phyloP scores from a whole-genome alignment of 2,113 vertebrate genomes.

The Chlorodrepanis virens region DNA sequence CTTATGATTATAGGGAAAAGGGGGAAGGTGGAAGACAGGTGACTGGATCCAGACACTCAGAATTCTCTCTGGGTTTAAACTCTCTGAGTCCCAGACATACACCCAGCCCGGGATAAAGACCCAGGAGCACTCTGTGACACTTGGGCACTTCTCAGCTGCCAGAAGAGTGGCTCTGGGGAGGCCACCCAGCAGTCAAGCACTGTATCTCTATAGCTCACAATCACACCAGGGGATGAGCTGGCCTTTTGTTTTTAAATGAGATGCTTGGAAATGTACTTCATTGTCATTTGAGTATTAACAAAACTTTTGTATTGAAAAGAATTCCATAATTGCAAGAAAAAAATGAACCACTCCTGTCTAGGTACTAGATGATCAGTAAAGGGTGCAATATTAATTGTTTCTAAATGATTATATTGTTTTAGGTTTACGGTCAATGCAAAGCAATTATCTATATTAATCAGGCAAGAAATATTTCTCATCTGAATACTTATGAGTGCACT shows the following conservation, averaged over 20 bases:
- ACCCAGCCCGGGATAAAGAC: neutral
- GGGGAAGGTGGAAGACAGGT: neutral
- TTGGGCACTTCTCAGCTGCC: neutral
- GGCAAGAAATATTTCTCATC: slow-evolving; percentile 36
- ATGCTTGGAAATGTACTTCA: neutral
- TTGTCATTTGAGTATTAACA: neutral
- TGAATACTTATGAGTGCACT: slow-evolving; percentile 67
- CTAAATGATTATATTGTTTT: slow-evolving; percentile 22
- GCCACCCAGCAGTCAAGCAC: neutral
- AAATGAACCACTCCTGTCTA: neutral
- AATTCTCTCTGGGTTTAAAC: neutral
- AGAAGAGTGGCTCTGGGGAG: neutral
- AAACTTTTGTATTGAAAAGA: neutral
- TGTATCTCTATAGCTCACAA: neutral
- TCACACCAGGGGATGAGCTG: neutral
- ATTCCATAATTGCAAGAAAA: neutral
- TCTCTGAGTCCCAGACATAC: neutral
- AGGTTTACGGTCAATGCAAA: slow-evolving; percentile 76
- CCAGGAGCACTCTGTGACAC: neutral
- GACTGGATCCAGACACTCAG: neutral
- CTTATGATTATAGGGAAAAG: neutral
- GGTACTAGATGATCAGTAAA: neutral
- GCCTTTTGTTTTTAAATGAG: neutral
- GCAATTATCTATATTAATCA: slow-evolving; percentile 49
- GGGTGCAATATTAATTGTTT: neutral